These are phyloP conservation scores for Macrosiphum euphorbiae DNA, from an alignment of 2,888 invertebrate genomes.

Conservation along the genomic window DNA sequence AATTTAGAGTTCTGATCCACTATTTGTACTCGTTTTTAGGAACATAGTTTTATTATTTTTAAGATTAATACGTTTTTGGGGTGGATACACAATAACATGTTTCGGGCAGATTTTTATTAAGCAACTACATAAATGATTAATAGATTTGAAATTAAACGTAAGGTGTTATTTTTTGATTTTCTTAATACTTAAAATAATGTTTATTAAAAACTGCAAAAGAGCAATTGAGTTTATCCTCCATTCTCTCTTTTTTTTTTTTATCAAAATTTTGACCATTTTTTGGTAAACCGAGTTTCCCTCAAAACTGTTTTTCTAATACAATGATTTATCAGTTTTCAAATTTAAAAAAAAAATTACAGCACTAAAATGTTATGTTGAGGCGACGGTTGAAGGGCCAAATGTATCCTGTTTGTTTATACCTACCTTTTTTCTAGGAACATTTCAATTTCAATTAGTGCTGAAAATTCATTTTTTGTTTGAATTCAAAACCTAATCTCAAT, in stretches of 20 bases:
- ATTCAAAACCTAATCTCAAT: background rate
- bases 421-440: background rate
- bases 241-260: background rate
- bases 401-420: background rate
- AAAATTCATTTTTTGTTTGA: background rate
- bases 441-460: background rate
- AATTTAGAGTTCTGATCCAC: background rate
- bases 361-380: background rate
- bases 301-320: background rate
- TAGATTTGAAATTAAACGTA: background rate
- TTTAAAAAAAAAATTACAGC: background rate
- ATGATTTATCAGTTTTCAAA: background rate
- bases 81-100: no score
- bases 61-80: no score
- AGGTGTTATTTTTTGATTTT: background rate
- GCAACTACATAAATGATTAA: background rate
- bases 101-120: no score
- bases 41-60: background rate
- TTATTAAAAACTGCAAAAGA: background rate
- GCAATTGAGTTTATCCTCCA: background rate
- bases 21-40: background rate
- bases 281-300: background rate
- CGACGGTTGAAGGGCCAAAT: background rate
- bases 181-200: background rate
- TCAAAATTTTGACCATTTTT: background rate